A percentile compares a stretch with the other conserved stretches of the same genome.
phyloP scores from a whole-genome alignment of 1,140 invertebrate genomes.

The Pygmarrhopalites habei region DNA sequence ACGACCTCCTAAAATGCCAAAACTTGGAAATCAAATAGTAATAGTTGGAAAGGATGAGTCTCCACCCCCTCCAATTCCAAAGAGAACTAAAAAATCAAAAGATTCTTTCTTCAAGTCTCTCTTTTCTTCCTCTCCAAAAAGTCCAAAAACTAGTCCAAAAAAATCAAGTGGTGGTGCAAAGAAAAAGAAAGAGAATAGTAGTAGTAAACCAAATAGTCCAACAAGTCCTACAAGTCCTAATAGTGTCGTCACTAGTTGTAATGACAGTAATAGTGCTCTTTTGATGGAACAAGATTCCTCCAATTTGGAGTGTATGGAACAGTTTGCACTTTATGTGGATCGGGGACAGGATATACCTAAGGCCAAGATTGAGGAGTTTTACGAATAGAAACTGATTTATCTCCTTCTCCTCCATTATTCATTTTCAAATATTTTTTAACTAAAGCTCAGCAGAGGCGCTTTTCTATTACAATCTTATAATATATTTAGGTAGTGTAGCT shows the following conservation, averaged over 20 bases:
- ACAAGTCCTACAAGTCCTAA: not conserved
- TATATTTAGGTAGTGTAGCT: too few species aligned
- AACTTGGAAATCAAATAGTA: constrained; percentile 39
- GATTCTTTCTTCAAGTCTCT: constrained; percentile 12
- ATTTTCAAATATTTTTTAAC: too few species aligned
- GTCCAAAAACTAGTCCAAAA: constrained; percentile 8
- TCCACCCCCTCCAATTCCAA: constrained; percentile 68
- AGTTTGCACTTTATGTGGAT: constrained; percentile 58
- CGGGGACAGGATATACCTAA: constrained; percentile 51
- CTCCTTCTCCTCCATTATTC: too few species aligned
- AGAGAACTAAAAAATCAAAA: constrained; percentile 5
- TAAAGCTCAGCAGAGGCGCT: too few species aligned
- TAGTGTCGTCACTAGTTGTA: too few species aligned
- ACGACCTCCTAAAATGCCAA: constrained; percentile 46
- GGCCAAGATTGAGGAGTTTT: constrained; percentile 75
- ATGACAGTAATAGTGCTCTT: not conserved
- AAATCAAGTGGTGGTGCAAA: not conserved
- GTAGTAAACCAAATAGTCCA: constrained; percentile 5
- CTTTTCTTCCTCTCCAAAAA: constrained; percentile 2
- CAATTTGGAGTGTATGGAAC: constrained; percentile 53
- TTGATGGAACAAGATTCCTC: not conserved
- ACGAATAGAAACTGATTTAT: constrained; percentile 42
- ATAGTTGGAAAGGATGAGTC: constrained; percentile 51
- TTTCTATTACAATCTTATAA: too few species aligned
- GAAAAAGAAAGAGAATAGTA: not conserved